phyloP scores from a whole-genome alignment of 2,113 vertebrate genomes.

The Verasper variegatus region DNA sequence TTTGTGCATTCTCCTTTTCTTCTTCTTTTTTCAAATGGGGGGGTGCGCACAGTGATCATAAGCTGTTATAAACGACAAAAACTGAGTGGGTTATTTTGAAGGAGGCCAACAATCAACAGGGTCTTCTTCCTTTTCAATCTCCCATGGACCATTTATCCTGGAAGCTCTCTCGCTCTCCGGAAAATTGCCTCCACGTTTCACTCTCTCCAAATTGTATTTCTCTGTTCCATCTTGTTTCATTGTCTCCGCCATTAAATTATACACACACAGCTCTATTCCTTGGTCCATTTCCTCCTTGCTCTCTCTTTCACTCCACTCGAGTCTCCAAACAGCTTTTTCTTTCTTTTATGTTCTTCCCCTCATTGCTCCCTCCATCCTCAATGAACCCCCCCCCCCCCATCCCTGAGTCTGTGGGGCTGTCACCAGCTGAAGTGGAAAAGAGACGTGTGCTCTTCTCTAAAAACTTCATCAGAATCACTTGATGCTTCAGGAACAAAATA shows the following conservation, averaged over 20 bases:
- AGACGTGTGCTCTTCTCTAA: slow-evolving; percentile 19
- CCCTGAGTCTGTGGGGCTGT: slow-evolving; percentile 9
- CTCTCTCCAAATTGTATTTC: slow-evolving; percentile 30
- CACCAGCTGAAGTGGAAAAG: slow-evolving; percentile 15
- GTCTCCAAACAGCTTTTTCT: not conserved
- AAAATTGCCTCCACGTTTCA: slow-evolving; percentile 36
- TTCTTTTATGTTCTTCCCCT: not conserved
- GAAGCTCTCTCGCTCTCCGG: slow-evolving; percentile 25
- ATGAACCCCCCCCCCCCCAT: not conserved
- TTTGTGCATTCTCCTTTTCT: not conserved
- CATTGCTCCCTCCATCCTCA: slow-evolving; percentile 1
- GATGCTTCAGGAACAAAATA: slow-evolving; percentile 10
- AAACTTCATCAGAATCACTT: not conserved
- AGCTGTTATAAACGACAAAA: slow-evolving; percentile 56
- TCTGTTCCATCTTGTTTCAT: slow-evolving; percentile 15
- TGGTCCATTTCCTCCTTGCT: not conserved
- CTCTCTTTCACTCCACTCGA: not conserved
- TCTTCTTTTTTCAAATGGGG: not conserved
- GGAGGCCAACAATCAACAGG: slow-evolving; percentile 35
- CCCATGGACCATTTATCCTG: slow-evolving; percentile 25
- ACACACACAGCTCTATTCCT: slow-evolving; percentile 8
- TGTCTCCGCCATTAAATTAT: slow-evolving; percentile 13
- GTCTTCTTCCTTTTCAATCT: slow-evolving; percentile 46
- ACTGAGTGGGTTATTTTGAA: slow-evolving; percentile 53
- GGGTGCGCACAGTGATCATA: slow-evolving; percentile 13